A percentile compares a stretch with the other conserved stretches of the same genome.
These are phyloP conservation scores for Hyphantria cunea DNA, from an alignment of 1,140 invertebrate genomes.

Conservation along the genomic window DNA sequence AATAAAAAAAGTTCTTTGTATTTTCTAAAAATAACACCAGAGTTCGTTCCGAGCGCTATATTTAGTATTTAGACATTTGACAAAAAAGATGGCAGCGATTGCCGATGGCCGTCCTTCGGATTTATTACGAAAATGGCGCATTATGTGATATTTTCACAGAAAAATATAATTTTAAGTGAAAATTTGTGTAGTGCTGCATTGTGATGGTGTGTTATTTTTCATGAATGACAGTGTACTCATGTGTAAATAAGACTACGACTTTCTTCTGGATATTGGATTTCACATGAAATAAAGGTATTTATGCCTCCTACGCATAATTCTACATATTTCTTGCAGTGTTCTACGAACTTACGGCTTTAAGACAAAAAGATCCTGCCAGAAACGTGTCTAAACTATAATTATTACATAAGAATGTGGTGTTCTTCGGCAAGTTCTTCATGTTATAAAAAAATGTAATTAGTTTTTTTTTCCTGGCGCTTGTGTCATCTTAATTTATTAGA, in stretches of 20 bases:
- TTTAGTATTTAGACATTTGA: constrained; percentile 81
- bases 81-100: constrained; percentile 81
- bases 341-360: constrained; percentile 21
- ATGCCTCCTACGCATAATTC: constrained; percentile 70
- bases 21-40: constrained; percentile 81
- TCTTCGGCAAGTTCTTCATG: constrained; percentile 35
- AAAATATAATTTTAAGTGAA: constrained; percentile 79
- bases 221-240: constrained; percentile 76
- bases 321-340: constrained; percentile 41
- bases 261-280: constrained; percentile 80
- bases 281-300: constrained; percentile 80
- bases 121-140: constrained; percentile 80
- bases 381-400: constrained; percentile 28
- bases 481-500: constrained; percentile 50
- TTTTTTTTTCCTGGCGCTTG: constrained; percentile 41
- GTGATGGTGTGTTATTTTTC: constrained; percentile 75
- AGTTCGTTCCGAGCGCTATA: constrained; percentile 79
- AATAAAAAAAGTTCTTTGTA: constrained; percentile 45
- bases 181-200: constrained; percentile 76
- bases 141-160: constrained; percentile 80
- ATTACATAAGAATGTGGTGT: constrained; percentile 70
- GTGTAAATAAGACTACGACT: constrained; percentile 75
- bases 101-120: constrained; percentile 75
- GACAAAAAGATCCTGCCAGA: constrained; percentile 1
- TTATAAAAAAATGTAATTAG: constrained; percentile 17